Conservation (phyloP, 2,888 invertebrate genomes). For the Argyresthia albistria region DNA sequence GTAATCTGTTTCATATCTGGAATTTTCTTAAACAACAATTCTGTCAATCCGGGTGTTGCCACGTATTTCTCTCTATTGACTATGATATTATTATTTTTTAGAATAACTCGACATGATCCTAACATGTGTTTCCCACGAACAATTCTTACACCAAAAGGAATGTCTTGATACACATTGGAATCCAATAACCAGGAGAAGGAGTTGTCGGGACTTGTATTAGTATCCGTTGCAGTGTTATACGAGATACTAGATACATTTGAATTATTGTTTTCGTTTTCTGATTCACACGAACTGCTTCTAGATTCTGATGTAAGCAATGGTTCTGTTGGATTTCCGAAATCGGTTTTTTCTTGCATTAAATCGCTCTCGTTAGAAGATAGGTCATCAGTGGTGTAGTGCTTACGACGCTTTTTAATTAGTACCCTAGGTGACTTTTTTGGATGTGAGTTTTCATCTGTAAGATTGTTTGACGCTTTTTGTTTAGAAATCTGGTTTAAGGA, state of each 20-base stretch:
- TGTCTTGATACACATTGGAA: neutral
- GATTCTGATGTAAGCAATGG: neutral
- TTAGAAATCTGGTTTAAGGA: neutral
- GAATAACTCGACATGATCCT: neutral
- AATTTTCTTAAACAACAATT: neutral
- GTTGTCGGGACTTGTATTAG: too few species aligned
- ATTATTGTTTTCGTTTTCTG: neutral
- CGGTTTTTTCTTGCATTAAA: neutral
- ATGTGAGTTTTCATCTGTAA: neutral
- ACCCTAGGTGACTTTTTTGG: too few species aligned
- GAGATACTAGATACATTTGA: too few species aligned
- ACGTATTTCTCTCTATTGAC: neutral
- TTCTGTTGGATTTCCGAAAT: neutral
- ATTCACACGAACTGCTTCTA: too few species aligned
- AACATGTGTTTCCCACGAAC: neutral
- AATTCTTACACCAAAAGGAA: slow-evolving; percentile 1
- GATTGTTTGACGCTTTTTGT: neutral
- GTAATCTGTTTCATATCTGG: neutral
- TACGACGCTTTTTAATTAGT: too few species aligned
- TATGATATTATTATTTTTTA: neutral
- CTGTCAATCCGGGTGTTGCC: neutral
- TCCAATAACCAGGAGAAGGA: too few species aligned
- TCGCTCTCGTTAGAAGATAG: neutral
- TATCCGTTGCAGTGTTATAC: too few species aligned
- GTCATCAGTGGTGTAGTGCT: too few species aligned